Percentiles rank a stretch among this genome's conserved stretches.
Evolutionary conservation across 2,888 invertebrate species (phyloP).

Genomic region (Drepana falcataria): DNA sequence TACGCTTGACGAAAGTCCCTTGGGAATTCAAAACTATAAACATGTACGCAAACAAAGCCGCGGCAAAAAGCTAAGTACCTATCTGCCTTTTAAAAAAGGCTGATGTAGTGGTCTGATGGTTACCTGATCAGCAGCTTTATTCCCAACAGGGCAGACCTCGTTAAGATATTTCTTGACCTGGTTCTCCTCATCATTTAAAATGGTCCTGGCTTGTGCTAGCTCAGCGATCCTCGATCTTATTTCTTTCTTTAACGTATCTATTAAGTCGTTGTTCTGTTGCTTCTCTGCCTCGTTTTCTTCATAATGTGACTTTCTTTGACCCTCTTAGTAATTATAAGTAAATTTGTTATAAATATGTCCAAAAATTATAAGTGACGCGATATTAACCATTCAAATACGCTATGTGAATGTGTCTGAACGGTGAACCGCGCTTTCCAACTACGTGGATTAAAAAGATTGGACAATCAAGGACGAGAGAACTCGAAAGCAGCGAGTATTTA

Average conservation of each 20-base stretch:
- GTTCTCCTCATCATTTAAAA: constrained; percentile 68
- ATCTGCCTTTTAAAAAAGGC: background rate
- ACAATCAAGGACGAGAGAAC: too few species aligned
- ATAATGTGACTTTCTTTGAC: constrained; percentile 89
- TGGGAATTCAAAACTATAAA: too few species aligned
- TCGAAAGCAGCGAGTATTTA: too few species aligned
- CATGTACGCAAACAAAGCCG: too few species aligned
- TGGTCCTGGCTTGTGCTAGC: constrained; percentile 75
- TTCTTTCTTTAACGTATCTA: constrained; percentile 85
- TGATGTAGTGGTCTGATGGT: background rate
- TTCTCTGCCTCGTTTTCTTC: constrained; percentile 89
- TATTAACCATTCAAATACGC: too few species aligned
- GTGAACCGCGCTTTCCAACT: too few species aligned
- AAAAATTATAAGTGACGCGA: too few species aligned
- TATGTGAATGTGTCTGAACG: too few species aligned
- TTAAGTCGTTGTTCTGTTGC: constrained; percentile 84
- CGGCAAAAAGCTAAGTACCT: too few species aligned
- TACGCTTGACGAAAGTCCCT: too few species aligned
- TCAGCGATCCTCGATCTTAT: constrained; percentile 81
- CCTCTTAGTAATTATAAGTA: constrained; percentile 76
- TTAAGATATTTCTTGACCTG: constrained; percentile 67
- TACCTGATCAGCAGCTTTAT: constrained; percentile 66
- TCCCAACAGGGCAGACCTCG: constrained; percentile 61
- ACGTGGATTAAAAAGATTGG: too few species aligned
- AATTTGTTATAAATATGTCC: too few species aligned